Percentiles rank a stretch among this genome's conserved stretches.
Evolutionary conservation across 2,113 vertebrate species (phyloP).

Genomic region (Danio rerio): DNA sequence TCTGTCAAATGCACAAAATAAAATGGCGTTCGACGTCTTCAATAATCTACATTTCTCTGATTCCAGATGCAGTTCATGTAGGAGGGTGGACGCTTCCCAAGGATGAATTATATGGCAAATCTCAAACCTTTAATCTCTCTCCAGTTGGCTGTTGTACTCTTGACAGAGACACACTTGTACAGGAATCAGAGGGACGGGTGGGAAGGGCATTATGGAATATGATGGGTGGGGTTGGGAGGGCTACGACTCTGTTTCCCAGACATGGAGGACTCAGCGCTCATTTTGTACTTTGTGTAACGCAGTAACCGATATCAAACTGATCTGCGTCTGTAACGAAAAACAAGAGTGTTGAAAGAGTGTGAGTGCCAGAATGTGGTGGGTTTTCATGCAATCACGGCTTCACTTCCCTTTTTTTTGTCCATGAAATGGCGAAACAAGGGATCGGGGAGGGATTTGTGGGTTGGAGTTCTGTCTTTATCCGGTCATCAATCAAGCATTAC

Average conservation of each 20-base stretch:
- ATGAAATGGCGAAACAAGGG: slow-evolving; percentile 53
- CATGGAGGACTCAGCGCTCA: slow-evolving; percentile 54
- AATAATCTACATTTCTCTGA: slow-evolving; percentile 22
- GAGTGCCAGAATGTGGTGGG: not conserved
- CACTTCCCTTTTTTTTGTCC: slow-evolving; percentile 62
- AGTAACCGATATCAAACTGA: slow-evolving; percentile 68
- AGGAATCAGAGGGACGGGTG: slow-evolving; percentile 59
- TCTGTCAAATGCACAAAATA: not conserved
- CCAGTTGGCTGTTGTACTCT: slow-evolving; percentile 80
- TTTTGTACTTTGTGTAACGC: slow-evolving; percentile 75
- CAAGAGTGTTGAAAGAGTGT: slow-evolving; percentile 3
- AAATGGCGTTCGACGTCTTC: not conserved
- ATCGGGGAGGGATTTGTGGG: slow-evolving; percentile 6
- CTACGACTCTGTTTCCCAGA: slow-evolving; percentile 26
- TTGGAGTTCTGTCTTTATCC: slow-evolving; percentile 63
- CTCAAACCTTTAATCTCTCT: slow-evolving; percentile 80
- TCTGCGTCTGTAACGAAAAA: slow-evolving; percentile 57
- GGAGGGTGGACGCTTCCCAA: slow-evolving; percentile 73
- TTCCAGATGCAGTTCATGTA: slow-evolving; percentile 96
- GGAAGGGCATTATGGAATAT: slow-evolving; percentile 45
- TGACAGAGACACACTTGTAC: slow-evolving; percentile 72
- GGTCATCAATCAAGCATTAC: slow-evolving; percentile 74
- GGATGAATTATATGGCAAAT: slow-evolving; percentile 75
- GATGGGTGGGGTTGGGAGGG: slow-evolving; percentile 29
- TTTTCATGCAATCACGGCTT: slow-evolving; percentile 64